Evolutionary conservation across 2,888 invertebrate species (phyloP).

Genomic region (Dicranocentrus wangi): DNA sequence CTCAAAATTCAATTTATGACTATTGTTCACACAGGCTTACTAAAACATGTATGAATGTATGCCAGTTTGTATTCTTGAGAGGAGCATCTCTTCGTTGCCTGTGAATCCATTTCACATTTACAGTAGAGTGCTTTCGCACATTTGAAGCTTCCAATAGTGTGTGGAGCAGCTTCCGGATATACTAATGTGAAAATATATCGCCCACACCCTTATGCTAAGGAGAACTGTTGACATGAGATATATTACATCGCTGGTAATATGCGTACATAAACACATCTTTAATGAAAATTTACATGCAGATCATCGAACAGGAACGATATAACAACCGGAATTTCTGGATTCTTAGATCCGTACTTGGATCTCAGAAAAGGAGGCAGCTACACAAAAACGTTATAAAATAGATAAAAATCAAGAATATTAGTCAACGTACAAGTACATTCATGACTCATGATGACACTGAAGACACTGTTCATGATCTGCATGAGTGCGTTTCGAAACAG

Average conservation of each 20-base stretch:
- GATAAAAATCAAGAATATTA: background rate
- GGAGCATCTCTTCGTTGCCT: too few species aligned
- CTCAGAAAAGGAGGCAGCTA: background rate
- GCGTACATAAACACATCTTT: slow-evolving; percentile 15
- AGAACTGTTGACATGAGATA: background rate
- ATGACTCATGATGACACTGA: background rate
- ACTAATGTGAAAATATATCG: background rate
- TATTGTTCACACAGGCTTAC: too few species aligned
- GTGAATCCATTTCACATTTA: too few species aligned
- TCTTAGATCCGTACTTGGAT: slow-evolving; percentile 15
- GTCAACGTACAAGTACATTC: background rate
- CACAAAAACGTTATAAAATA: too few species aligned
- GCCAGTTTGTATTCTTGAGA: too few species aligned
- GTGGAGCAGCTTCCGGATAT: background rate
- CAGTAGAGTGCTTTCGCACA: too few species aligned
- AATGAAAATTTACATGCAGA: slow-evolving; percentile 12
- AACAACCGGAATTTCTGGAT: slow-evolving; percentile 52
- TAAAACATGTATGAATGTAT: too few species aligned
- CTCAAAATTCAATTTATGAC: too few species aligned
- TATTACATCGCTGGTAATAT: slow-evolving; percentile 5
- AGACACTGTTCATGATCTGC: background rate
- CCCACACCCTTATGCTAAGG: background rate
- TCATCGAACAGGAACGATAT: slow-evolving; percentile 10
- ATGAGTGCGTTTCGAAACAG: background rate
- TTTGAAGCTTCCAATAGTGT: background rate